Percentiles rank a stretch among this genome's conserved stretches.
These are phyloP conservation scores for Pitta sordida DNA, from an alignment of 2,113 vertebrate species.

Conservation along the genomic window DNA sequence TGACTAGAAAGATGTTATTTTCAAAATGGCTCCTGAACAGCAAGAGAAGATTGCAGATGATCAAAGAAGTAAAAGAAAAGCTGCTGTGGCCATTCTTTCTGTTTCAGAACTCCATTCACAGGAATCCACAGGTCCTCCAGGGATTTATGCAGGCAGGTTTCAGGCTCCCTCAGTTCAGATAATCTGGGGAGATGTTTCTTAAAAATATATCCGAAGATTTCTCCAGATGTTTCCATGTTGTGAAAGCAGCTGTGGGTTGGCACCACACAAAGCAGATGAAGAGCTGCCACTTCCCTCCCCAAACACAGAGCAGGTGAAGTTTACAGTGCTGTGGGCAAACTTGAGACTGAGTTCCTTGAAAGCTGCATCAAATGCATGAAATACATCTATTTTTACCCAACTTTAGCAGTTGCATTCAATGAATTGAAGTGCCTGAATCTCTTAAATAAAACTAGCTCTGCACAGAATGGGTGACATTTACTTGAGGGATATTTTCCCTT, in stretches of 20 bases:
- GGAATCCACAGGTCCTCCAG: background rate
- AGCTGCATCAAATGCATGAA: background rate
- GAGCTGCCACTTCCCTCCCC: background rate
- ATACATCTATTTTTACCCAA: background rate
- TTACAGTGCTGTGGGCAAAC: background rate
- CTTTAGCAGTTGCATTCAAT: background rate
- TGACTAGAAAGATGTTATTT: background rate
- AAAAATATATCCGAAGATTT: background rate
- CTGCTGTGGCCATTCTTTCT: background rate
- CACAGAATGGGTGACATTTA: background rate
- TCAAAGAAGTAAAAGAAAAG: background rate
- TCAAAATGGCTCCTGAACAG: background rate
- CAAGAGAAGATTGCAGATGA: background rate
- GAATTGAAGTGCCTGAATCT: background rate
- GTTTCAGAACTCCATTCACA: background rate
- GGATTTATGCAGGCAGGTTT: background rate
- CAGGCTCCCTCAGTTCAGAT: no score
- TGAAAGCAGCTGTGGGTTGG: background rate
- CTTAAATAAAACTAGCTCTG: background rate
- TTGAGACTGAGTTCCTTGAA: accelerated
- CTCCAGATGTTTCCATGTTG: background rate
- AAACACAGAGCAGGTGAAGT: background rate
- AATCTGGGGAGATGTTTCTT: background rate
- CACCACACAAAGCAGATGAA: accelerated
- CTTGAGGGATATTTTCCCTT: background rate